Evolutionary conservation across 2,888 invertebrate species (phyloP), one percentile per base, ranked within the genome.

Genomic region (Calliphora vomitoria): DNA sequence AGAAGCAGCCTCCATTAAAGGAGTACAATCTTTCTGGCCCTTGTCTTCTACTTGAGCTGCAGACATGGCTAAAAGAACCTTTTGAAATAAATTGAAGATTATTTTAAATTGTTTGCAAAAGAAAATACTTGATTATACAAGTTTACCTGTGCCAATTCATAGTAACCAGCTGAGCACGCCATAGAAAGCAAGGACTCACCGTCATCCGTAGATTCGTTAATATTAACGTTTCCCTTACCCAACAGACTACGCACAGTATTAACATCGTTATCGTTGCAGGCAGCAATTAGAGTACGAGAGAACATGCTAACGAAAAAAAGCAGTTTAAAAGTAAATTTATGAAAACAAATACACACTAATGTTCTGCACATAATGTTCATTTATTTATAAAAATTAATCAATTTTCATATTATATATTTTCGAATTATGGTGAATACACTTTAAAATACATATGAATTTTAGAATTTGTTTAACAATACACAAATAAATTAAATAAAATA

Each of bases 11-110:
- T 99, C 99, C 99, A 99, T 99, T 90, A 99, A 95, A 35, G 98
- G 99, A 79, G 99, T 99, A 93, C 98, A 98, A 94, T 99, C 99
- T 94, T 99, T 99, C 93, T 98, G 97, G 86, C 99, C 99, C 87
- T 99, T 96, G 94, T 99, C 99, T 94, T 99, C 99, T 84, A 99
- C 98, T 94, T 98, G 99, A 82, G 99, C 98, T 86, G 99, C 98
- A 93, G 98, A 97, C 98, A 99, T 99, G 78, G 98, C 98, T 91
- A 99, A 94, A 91, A 99, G 95, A 92, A 99, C 97, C 97, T 97
- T 60, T 72, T 66, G 3, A 8, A 44, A 53, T 15, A 20, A 41
- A 60, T 10, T n/a, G 25, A 58, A 79, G 38, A 13, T 25, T 15
- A 8, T 60, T 47, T 11, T 35, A 47, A 60, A 60, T 18, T 35